These are phyloP conservation scores for Motacilla alba DNA, from an alignment of 2,113 vertebrate genomes.

Conservation along the genomic window DNA sequence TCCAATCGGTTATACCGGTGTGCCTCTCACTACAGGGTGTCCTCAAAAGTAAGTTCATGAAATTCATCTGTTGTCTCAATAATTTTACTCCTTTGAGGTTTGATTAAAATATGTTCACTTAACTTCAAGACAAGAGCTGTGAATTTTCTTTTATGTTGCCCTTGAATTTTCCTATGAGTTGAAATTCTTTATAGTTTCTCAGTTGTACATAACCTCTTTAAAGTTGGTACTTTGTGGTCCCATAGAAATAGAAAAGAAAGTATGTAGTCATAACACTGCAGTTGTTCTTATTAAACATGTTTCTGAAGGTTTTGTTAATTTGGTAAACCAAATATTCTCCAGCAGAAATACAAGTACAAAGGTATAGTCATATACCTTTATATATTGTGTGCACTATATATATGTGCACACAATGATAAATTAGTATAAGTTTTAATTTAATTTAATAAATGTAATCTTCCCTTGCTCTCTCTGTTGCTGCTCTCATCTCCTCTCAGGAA, in stretches of 20 bases:
- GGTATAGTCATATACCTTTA: not conserved
- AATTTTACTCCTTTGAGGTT: not conserved
- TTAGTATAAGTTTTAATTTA: not conserved
- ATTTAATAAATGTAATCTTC: not conserved
- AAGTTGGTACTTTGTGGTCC: not conserved
- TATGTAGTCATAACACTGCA: not conserved
- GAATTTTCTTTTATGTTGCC: not conserved
- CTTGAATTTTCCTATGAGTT: not conserved
- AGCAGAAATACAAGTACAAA: not conserved
- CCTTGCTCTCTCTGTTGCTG: not conserved
- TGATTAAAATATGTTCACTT: not conserved
- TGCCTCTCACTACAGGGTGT: conserved; percentile 73
- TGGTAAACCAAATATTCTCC: not conserved
- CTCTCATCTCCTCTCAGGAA: conserved; percentile 56
- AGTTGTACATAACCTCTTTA: not conserved
- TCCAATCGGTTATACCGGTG: conserved; percentile 73
- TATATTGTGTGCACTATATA: no score
- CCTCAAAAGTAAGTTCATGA: conserved; percentile 72
- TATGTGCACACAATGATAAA: not conserved
- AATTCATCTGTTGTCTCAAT: not conserved
- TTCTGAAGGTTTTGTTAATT: not conserved
- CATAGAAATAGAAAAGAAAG: not conserved
- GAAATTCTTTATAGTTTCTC: not conserved
- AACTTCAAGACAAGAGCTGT: not conserved
- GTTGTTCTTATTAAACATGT: not conserved